phyloP scores from a whole-genome alignment of 2,113 vertebrate genomes.

The Pholis gunnellus region DNA sequence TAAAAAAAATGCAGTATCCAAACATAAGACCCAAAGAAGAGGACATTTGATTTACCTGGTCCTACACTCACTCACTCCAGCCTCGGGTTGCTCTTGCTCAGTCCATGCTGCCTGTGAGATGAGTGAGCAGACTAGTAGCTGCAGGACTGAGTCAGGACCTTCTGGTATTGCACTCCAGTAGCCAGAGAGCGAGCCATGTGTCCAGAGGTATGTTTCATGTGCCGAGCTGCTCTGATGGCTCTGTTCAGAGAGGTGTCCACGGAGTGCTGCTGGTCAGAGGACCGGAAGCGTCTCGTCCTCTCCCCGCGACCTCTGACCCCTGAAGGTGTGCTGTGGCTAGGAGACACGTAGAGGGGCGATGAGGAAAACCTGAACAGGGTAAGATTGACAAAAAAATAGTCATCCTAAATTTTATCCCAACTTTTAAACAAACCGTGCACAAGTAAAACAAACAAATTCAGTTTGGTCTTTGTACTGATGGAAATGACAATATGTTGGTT shows the following conservation, averaged over 20 bases:
- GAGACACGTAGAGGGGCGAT: slow-evolving; percentile 14
- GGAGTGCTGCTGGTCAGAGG: slow-evolving; percentile 32
- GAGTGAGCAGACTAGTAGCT: slow-evolving; percentile 79
- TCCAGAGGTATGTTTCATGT: slow-evolving; percentile 78
- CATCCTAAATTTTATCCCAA: not conserved
- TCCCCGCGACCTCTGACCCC: slow-evolving; percentile 29
- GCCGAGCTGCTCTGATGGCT: slow-evolving; percentile 82
- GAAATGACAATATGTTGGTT: not conserved
- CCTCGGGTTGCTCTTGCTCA: not conserved
- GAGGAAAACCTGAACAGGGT: slow-evolving; percentile 81
- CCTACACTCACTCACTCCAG: not conserved
- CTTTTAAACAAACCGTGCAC: not conserved
- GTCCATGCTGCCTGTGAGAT: not conserved
- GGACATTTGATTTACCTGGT: slow-evolving; percentile 35
- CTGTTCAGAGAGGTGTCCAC: slow-evolving; percentile 80
- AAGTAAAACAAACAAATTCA: not conserved
- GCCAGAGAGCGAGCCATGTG: slow-evolving; percentile 85
- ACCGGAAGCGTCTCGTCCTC: slow-evolving; percentile 43
- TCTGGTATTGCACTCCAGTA: slow-evolving; percentile 76
- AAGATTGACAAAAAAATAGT: not conserved
- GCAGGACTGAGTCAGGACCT: slow-evolving; percentile 78
- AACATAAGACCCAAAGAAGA: not conserved
- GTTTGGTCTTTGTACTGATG: not conserved
- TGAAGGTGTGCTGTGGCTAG: slow-evolving; percentile 36
- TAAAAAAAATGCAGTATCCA: not conserved